These are phyloP conservation scores for Cantharis rustica DNA, from an alignment of 2,888 invertebrate species.

Conservation along the genomic window DNA sequence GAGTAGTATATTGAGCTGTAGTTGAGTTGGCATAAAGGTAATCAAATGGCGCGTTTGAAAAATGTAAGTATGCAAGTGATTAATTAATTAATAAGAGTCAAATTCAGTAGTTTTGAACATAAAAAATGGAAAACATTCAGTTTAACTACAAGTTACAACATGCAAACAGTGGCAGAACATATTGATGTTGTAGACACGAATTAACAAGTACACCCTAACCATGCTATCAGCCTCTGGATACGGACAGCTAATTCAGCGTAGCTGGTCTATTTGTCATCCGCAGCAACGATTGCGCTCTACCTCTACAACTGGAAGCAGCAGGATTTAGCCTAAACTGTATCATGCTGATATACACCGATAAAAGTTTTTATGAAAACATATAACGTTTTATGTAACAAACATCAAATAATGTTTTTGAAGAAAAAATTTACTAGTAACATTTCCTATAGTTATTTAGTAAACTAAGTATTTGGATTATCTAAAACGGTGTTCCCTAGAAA, in stretches of 20 bases:
- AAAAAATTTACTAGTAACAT: constrained; percentile 4
- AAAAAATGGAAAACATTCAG: constrained; percentile 9
- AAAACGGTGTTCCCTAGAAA: constrained; percentile 21
- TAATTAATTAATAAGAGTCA: background rate
- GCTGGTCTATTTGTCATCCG: constrained; percentile 37
- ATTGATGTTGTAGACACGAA: constrained; percentile 43
- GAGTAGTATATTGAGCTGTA: background rate
- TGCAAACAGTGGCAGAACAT: constrained; percentile 45
- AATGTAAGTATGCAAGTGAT: background rate
- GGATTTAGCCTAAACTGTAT: constrained; percentile 37
- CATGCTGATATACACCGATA: constrained; percentile 40
- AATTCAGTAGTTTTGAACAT: background rate
- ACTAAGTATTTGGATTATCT: background rate
- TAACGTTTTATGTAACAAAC: background rate
- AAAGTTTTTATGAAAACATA: constrained; percentile 4
- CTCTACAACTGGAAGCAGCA: constrained; percentile 39
- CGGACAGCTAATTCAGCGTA: constrained; percentile 39
- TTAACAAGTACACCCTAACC: constrained; percentile 37
- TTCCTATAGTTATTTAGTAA: constrained; percentile 37
- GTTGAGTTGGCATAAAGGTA: background rate
- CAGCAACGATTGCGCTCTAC: constrained; percentile 32
- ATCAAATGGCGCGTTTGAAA: background rate
- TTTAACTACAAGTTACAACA: constrained; percentile 29
- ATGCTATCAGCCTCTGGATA: constrained; percentile 37
- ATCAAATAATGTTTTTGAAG: constrained; percentile 28